Conservation (phyloP, 2,888 invertebrate species). For the Eubasilissa splendida region DNA sequence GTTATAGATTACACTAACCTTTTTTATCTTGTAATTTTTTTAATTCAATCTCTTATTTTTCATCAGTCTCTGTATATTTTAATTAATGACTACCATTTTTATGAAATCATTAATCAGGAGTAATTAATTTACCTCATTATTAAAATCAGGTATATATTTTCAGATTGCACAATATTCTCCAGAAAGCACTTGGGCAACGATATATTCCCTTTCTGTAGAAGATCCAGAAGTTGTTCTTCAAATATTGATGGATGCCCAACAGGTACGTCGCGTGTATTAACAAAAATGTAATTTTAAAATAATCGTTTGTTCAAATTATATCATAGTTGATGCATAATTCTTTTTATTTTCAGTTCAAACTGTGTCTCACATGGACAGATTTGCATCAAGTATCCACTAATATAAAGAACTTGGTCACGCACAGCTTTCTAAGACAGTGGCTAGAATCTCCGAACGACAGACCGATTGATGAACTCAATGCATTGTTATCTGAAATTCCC, state of each 20-base stretch:
- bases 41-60: too few relatives aligned
- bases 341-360: conserved; percentile 71
- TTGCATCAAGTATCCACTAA: conserved; percentile 74
- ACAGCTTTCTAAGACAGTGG: conserved; percentile 72
- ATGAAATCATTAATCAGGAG: too few relatives aligned
- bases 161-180: conserved; percentile 74
- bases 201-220: conserved; percentile 72
- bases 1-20: too few relatives aligned
- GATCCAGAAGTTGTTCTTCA: conserved; percentile 73
- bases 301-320: neutral
- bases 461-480: conserved; percentile 67
- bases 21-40: too few relatives aligned
- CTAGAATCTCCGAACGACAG: conserved; percentile 71
- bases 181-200: conserved; percentile 74
- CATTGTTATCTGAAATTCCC: conserved; percentile 76
- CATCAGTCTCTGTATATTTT: too few relatives aligned
- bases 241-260: conserved; percentile 72
- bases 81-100: too few relatives aligned
- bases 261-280: conserved; percentile 62
- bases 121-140: too few relatives aligned
- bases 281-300: neutral
- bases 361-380: conserved; percentile 81
- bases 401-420: conserved; percentile 71
- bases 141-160: conserved; percentile 57
- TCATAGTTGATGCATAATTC: neutral